These are phyloP conservation scores for Uria lomvia DNA, from an alignment of 2,113 vertebrate genomes.

Conservation along the genomic window DNA sequence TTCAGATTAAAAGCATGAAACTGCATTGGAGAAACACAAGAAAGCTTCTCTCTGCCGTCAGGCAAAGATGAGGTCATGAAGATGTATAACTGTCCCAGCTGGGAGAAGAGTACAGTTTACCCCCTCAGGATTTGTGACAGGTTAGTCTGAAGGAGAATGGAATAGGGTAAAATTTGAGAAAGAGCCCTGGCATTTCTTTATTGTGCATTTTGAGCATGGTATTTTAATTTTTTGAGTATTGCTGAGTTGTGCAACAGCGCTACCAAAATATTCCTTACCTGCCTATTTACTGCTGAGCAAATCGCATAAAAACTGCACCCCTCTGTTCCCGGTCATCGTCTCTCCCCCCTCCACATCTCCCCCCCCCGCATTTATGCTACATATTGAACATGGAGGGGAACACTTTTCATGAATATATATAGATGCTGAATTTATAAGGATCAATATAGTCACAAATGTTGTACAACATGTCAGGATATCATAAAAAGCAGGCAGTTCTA, in stretches of 20 bases:
- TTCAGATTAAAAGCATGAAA: slow-evolving; percentile 89
- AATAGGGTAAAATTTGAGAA: slow-evolving; percentile 17
- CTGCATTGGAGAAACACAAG: slow-evolving; percentile 70
- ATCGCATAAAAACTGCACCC: background rate
- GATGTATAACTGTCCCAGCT: slow-evolving; percentile 74
- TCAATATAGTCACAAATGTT: slow-evolving; percentile 77
- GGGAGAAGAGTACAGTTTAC: slow-evolving; percentile 30
- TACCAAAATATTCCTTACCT: background rate
- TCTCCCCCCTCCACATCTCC: too few species aligned
- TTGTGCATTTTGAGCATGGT: background rate
- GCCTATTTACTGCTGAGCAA: background rate
- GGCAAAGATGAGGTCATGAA: slow-evolving; percentile 70
- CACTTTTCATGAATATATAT: slow-evolving; percentile 70
- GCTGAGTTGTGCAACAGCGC: background rate
- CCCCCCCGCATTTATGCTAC: background rate
- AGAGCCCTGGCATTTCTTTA: background rate
- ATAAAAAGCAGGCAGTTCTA: slow-evolving; percentile 77
- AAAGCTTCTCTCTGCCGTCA: slow-evolving; percentile 47
- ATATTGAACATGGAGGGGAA: background rate
- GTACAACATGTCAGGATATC: slow-evolving; percentile 80
- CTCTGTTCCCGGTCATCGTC: accelerated
- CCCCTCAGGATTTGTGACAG: slow-evolving; percentile 37
- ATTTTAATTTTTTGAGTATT: background rate
- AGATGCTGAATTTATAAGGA: slow-evolving; percentile 79
- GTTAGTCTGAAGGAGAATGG: slow-evolving; percentile 63